These are phyloP conservation scores for Ectemnius cavifrons DNA, from an alignment of 2,888 invertebrate genomes.

Conservation along the genomic window DNA sequence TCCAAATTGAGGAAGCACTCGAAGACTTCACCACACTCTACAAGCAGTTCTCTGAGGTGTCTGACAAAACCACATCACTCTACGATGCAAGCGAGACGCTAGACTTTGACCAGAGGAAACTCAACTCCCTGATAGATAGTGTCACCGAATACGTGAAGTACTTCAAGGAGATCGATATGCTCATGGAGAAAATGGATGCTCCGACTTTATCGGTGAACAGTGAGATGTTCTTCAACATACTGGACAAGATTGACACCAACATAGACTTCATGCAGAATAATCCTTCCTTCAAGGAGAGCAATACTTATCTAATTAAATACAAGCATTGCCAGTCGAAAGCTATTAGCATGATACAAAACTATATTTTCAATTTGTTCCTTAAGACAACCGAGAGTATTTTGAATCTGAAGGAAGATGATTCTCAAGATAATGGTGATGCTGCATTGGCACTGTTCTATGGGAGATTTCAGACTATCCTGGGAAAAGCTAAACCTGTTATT, in stretches of 20 bases:
- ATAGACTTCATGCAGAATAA: constrained; percentile 90
- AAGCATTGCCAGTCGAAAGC: constrained; percentile 91
- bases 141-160: constrained; percentile 90
- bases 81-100: constrained; percentile 95
- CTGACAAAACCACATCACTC: constrained; percentile 94
- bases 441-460: constrained; percentile 94
- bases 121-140: constrained; percentile 88
- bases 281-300: constrained; percentile 91
- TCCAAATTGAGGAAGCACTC: constrained; percentile 85
- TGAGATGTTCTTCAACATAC: constrained; percentile 88
- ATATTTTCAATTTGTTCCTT: constrained; percentile 87
- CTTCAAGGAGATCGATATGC: constrained; percentile 90
- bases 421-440: constrained; percentile 80
- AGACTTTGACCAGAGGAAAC: constrained; percentile 90
- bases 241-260: constrained; percentile 92
- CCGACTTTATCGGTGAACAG: constrained; percentile 90
- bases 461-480: constrained; percentile 95
- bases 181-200: constrained; percentile 89
- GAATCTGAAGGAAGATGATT: constrained; percentile 64
- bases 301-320: constrained; percentile 89
- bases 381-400: constrained; percentile 84
- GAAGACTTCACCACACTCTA: constrained; percentile 86
- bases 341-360: constrained; percentile 87
- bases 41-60: constrained; percentile 90
- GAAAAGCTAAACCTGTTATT: constrained; percentile 89